Evolutionary conservation across 2,113 vertebrate species (phyloP).

Genomic region (Boulengeromyrus knoepffleri): DNA sequence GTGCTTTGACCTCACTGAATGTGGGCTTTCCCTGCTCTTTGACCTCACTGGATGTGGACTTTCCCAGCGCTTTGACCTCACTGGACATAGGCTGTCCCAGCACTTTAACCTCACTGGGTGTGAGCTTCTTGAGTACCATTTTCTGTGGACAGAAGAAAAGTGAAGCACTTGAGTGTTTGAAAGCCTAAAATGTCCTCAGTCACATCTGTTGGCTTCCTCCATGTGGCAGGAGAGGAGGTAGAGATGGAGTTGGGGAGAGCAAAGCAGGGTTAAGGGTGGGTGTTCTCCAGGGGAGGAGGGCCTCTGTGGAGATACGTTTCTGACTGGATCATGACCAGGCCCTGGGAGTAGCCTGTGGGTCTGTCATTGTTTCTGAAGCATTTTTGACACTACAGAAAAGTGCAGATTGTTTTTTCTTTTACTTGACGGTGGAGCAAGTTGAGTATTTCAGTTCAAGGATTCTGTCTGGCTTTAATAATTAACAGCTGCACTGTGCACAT

Average conservation of each 20-base stretch:
- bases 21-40: too few relatives aligned
- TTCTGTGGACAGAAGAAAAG: background rate
- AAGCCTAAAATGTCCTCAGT: background rate
- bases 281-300: background rate
- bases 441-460: background rate
- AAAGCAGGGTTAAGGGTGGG: background rate
- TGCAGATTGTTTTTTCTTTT: background rate
- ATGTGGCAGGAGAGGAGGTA: background rate
- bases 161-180: background rate
- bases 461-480: background rate
- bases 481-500: slow-evolving; percentile 20
- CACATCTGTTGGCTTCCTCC: background rate
- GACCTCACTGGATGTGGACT: too few relatives aligned
- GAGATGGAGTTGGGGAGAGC: background rate
- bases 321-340: background rate
- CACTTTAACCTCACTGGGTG: background rate
- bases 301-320: background rate
- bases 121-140: background rate
- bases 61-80: background rate
- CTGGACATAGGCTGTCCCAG: background rate
- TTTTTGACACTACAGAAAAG: background rate
- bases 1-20: too few relatives aligned
- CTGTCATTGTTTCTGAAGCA: background rate
- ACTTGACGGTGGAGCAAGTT: background rate
- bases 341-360: background rate